Percentiles rank a stretch among this genome's conserved stretches.
phyloP scores from a whole-genome alignment of 92 coral and sea anemone species.

The Isaurus tuberculatus region DNA sequence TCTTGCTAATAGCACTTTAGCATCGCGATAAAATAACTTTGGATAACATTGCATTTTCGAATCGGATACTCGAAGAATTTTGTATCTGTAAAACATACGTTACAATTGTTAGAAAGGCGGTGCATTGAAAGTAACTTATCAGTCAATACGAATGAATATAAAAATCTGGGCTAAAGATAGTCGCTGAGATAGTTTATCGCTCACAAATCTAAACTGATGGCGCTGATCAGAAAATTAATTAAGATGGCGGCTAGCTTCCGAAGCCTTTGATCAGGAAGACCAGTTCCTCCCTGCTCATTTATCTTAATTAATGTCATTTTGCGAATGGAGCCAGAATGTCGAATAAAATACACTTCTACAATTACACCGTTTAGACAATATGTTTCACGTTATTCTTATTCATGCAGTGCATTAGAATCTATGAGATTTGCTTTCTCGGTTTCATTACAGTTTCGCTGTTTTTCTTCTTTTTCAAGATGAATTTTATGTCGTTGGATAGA shows the following conservation, averaged over 20 bases:
- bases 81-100: conserved; percentile 34
- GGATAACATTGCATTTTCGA: neutral
- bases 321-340: conserved; percentile 40
- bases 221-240: conserved; percentile 87
- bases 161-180: conserved; percentile 61
- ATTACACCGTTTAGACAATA: conserved; percentile 10
- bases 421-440: neutral
- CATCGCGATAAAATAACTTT: neutral
- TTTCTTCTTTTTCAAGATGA: neutral
- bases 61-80: neutral
- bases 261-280: conserved; percentile 24
- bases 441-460: neutral
- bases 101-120: conserved; percentile 25
- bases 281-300: conserved; percentile 60
- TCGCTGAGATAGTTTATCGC: conserved; percentile 80
- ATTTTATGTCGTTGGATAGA: neutral
- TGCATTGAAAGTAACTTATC: conserved; percentile 59
- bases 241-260: conserved; percentile 50
- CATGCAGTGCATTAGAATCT: neutral
- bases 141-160: conserved; percentile 70
- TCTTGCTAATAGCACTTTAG: conserved; percentile 12
- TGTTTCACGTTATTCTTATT: neutral
- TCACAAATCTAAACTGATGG: conserved; percentile 76
- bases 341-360: conserved; percentile 29
- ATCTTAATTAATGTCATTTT: conserved; percentile 94